These are phyloP conservation scores for Campylomormyrus numenius DNA, from an alignment of 2,113 vertebrate species.

Conservation along the genomic window DNA sequence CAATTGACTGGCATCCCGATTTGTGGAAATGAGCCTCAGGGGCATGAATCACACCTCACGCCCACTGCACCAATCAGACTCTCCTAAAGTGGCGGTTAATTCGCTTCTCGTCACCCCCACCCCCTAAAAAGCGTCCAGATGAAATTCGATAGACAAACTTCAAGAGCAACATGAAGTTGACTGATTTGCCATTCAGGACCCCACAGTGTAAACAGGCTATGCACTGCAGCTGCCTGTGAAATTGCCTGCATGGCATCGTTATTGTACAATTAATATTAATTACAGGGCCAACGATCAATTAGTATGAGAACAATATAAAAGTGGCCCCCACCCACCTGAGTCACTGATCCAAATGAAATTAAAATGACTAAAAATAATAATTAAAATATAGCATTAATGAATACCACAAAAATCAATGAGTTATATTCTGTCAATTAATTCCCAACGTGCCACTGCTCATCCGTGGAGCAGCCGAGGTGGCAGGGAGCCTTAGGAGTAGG, in stretches of 20 bases:
- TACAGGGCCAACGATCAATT: background rate
- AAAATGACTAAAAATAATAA: background rate
- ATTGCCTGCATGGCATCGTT: background rate
- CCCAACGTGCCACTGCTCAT: background rate
- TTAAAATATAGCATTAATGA: background rate
- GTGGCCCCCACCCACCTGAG: background rate
- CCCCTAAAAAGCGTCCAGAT: background rate
- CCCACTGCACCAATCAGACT: background rate
- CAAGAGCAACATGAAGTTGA: background rate
- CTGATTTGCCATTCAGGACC: background rate
- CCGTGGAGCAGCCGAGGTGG: background rate
- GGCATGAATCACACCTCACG: background rate
- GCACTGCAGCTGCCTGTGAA: background rate
- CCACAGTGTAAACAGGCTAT: background rate
- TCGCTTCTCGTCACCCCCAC: background rate
- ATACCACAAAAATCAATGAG: background rate
- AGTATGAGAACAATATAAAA: background rate
- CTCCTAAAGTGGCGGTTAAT: background rate
- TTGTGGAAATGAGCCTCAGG: background rate
- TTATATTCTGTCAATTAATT: background rate
- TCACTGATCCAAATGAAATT: background rate
- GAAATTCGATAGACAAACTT: background rate
- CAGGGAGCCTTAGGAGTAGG: too few species aligned
- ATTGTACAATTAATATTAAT: background rate
- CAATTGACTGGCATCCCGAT: background rate